These are phyloP conservation scores for Xiphophorus hellerii DNA, from an alignment of 2,113 vertebrate genomes.

Conservation along the genomic window DNA sequence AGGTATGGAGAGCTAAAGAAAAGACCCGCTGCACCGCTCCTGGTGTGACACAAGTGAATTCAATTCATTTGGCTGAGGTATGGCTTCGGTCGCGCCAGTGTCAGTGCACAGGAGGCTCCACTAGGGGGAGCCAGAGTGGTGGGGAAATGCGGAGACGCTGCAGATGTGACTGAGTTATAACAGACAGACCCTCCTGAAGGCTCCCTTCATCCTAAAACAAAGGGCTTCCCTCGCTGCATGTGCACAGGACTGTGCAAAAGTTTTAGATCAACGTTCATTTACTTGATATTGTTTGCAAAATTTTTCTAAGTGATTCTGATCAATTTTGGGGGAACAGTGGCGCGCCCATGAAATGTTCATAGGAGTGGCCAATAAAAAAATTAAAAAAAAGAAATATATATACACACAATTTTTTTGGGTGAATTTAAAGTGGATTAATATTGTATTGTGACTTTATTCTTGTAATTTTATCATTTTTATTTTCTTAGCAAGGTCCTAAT, in stretches of 20 bases:
- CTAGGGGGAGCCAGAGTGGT: conserved; percentile 66
- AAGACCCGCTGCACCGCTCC: conserved; percentile 11
- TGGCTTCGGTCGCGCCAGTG: conserved; percentile 45
- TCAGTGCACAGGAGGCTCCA: conserved; percentile 52
- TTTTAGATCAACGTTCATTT: background rate
- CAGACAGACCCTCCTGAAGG: conserved; percentile 72
- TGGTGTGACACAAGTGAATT: conserved; percentile 5
- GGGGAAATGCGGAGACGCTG: conserved; percentile 23
- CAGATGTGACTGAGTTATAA: conserved; percentile 40
- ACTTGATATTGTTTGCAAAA: background rate
- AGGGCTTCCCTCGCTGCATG: conserved; percentile 62
- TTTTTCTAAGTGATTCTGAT: background rate
- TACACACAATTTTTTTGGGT: no score
- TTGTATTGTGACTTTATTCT: no score
- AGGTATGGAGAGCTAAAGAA: conserved; percentile 21
- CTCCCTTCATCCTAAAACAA: conserved; percentile 59
- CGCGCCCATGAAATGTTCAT: no score
- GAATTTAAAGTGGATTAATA: no score
- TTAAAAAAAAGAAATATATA: no score
- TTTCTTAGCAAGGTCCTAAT: no score
- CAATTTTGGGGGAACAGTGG: no score
- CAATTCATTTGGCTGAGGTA: conserved; percentile 20
- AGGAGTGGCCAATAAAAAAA: no score
- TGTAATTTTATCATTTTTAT: no score
- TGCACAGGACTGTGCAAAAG: conserved; percentile 44